These are phyloP conservation scores for Cepaea nemoralis DNA, from an alignment of 1,140 invertebrate species.

Conservation along the genomic window DNA sequence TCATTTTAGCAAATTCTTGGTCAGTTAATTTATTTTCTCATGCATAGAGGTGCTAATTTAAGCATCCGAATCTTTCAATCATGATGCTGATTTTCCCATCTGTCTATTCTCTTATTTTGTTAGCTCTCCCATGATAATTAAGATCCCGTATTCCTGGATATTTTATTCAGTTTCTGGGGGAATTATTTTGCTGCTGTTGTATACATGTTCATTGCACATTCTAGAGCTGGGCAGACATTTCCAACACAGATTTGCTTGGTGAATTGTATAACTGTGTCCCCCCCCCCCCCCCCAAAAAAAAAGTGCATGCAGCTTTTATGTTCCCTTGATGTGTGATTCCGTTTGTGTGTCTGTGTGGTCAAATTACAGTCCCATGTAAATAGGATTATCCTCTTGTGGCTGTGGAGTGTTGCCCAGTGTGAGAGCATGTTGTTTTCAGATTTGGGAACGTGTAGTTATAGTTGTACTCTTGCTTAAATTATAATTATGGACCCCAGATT, in stretches of 20 bases:
- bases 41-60: background rate
- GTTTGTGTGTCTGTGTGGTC: background rate
- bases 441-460: background rate
- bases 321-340: background rate
- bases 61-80: background rate
- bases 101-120: background rate
- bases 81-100: background rate
- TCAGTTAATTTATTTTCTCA: background rate
- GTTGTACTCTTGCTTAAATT: no score
- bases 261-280: no score
- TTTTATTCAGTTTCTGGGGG: background rate
- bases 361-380: background rate
- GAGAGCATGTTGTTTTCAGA: background rate
- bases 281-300: background rate
- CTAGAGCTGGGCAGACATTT: background rate
- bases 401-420: background rate
- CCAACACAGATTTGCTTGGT: background rate
- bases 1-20: background rate
- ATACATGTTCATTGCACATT: background rate
- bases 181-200: background rate
- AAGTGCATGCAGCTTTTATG: background rate
- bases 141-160: background rate
- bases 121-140: background rate
- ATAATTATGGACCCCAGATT: background rate
- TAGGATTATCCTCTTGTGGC: background rate